Evolutionary conservation across 2,888 invertebrate genomes (phyloP).

Genomic region (Apotomis turbidana): DNA sequence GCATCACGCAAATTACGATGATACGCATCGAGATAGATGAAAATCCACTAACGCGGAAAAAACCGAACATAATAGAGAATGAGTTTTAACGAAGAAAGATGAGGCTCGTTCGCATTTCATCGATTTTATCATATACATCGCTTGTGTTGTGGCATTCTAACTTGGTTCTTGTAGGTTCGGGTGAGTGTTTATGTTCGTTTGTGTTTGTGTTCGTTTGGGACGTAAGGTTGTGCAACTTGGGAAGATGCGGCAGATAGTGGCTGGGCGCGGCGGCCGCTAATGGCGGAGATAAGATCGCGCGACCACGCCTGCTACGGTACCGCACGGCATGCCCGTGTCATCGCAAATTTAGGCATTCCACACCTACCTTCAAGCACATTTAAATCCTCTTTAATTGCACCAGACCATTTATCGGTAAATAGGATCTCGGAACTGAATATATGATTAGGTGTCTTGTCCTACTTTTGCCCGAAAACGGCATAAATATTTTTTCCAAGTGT

Average conservation of each 20-base stretch:
- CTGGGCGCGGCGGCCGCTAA: slow-evolving; percentile 78
- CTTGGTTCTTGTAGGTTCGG: slow-evolving; percentile 45
- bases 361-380: background rate
- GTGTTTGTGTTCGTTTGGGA: slow-evolving; percentile 49
- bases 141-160: slow-evolving; percentile 39
- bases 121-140: slow-evolving; percentile 46
- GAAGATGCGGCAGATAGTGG: slow-evolving; percentile 73
- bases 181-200: slow-evolving; percentile 48
- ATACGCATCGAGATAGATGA: slow-evolving; percentile 62
- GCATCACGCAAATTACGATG: slow-evolving; percentile 76
- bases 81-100: slow-evolving; percentile 60
- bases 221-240: slow-evolving; percentile 56
- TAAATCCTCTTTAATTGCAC: too few relatives aligned
- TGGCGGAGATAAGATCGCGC: slow-evolving; percentile 77
- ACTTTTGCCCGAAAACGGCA: too few relatives aligned
- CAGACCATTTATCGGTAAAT: too few relatives aligned
- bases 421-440: too few relatives aligned
- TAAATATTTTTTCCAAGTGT: too few relatives aligned
- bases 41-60: slow-evolving; percentile 64
- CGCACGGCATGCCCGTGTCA: slow-evolving; percentile 27
- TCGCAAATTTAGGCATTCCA: slow-evolving; percentile 26
- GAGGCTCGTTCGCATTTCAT: slow-evolving; percentile 51
- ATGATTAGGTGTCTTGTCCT: too few relatives aligned
- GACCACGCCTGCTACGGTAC: slow-evolving; percentile 68
- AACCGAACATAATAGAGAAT: slow-evolving; percentile 63